phyloP scores from a whole-genome alignment of 2,113 vertebrate species.

The Casuarius casuarius region DNA sequence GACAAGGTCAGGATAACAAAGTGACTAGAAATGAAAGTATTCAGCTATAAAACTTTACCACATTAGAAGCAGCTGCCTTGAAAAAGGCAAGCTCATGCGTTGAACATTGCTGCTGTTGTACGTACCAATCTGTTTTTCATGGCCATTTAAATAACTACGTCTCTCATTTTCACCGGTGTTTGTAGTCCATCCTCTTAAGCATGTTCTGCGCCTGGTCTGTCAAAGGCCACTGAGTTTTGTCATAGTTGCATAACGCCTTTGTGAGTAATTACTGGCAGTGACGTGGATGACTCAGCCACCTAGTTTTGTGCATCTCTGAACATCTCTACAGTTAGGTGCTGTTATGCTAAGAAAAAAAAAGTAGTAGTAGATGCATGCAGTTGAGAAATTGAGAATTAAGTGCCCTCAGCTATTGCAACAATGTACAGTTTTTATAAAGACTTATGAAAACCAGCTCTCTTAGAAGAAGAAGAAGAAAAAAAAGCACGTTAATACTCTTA shows the following conservation, averaged over 20 bases:
- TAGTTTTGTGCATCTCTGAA: conserved; percentile 41
- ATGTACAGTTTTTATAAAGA: not conserved
- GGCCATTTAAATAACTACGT: not conserved
- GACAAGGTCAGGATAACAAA: not conserved
- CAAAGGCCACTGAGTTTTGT: conserved; percentile 58
- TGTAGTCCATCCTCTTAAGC: not conserved
- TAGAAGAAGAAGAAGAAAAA: not conserved
- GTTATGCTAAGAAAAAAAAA: not conserved
- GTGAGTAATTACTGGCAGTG: conserved; percentile 69
- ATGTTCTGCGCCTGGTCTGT: not conserved
- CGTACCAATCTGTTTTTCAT: not conserved
- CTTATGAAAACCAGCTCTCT: not conserved
- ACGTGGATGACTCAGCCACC: conserved; percentile 66
- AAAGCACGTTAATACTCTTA: conserved; percentile 3
- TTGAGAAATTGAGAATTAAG: not conserved
- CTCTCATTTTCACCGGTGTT: not conserved
- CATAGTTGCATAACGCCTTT: conserved; percentile 65
- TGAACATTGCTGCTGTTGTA: not conserved
- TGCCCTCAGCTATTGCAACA: not conserved
- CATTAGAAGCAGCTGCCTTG: not conserved
- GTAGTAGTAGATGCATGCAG: not conserved
- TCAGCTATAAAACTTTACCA: not conserved
- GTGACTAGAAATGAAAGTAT: not conserved
- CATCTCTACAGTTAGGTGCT: not conserved
- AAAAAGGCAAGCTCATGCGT: not conserved